Conservation (phyloP, 1,140 invertebrate species). For the Drosophila teissieri region DNA sequence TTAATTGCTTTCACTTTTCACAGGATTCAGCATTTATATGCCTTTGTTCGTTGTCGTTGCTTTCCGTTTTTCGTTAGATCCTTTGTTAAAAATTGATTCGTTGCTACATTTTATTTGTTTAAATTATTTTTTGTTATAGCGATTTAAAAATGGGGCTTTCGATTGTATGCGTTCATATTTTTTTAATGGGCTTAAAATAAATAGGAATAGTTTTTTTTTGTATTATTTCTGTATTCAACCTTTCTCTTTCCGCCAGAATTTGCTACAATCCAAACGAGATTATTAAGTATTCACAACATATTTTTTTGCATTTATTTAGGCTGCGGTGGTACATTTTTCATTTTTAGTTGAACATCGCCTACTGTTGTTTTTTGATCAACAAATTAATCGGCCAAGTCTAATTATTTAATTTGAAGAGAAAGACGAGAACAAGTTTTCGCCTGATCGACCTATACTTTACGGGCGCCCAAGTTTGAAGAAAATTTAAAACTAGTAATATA, state of each 20-base stretch:
- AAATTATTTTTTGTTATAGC: conserved; percentile 3
- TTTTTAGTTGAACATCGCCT: neutral
- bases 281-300: neutral
- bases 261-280: neutral
- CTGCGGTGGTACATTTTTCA: no score
- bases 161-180: conserved; percentile 21
- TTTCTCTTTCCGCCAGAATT: neutral
- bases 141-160: conserved; percentile 12
- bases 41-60: conserved; percentile 15
- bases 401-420: no score
- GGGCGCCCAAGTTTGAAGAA: no score
- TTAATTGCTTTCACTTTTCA: conserved; percentile 37
- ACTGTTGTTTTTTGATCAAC: neutral
- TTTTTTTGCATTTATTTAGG: neutral
- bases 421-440: no score
- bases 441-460: no score
- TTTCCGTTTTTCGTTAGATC: conserved; percentile 16
- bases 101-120: conserved; percentile 30
- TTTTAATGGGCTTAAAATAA: conserved; percentile 4
- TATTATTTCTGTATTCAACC: neutral
- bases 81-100: conserved; percentile 22
- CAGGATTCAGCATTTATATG: conserved; percentile 17
- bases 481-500: no score
- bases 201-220: neutral
- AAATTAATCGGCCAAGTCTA: neutral